Percentiles rank a stretch among this genome's conserved stretches.
These are phyloP conservation scores for Matsumyia berberina DNA, from an alignment of 2,888 invertebrate species.

Conservation along the genomic window DNA sequence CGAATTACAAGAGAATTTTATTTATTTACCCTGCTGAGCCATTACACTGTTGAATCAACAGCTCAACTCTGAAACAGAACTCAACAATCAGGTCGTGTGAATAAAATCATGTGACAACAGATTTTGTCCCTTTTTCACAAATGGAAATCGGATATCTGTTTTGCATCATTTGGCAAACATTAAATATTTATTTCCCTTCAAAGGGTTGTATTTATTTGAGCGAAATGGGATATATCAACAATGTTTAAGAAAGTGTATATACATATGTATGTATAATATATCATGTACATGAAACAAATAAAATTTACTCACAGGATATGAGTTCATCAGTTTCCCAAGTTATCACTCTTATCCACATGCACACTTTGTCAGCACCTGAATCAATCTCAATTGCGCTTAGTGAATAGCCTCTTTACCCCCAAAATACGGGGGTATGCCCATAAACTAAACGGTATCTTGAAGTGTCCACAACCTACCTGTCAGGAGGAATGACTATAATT, in stretches of 20 bases:
- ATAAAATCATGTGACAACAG: constrained; percentile 4
- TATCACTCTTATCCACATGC: no score
- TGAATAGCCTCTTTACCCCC: no score
- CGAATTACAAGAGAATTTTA: constrained; percentile 6
- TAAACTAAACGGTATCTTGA: neutral
- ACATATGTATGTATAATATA: no score
- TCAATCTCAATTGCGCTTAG: neutral
- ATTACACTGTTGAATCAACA: neutral
- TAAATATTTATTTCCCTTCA: constrained; percentile 14
- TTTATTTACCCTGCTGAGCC: constrained; percentile 4
- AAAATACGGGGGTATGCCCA: neutral
- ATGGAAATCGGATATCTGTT: constrained; percentile 1
- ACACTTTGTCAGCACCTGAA: neutral
- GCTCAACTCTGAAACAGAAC: neutral
- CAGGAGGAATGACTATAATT: no score
- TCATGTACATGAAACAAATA: no score
- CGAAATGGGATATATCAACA: no score
- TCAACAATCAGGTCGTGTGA: constrained; percentile 8
- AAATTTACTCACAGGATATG: no score
- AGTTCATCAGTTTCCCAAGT: no score
- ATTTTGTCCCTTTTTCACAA: neutral
- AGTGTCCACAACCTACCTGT: neutral
- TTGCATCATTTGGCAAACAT: constrained; percentile 6
- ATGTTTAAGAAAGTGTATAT: no score
- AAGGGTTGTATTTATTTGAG: neutral